Evolutionary conservation across 2,113 vertebrate species (phyloP), one percentile per base, ranked within the genome.

Genomic region (Lophius piscatorius): DNA sequence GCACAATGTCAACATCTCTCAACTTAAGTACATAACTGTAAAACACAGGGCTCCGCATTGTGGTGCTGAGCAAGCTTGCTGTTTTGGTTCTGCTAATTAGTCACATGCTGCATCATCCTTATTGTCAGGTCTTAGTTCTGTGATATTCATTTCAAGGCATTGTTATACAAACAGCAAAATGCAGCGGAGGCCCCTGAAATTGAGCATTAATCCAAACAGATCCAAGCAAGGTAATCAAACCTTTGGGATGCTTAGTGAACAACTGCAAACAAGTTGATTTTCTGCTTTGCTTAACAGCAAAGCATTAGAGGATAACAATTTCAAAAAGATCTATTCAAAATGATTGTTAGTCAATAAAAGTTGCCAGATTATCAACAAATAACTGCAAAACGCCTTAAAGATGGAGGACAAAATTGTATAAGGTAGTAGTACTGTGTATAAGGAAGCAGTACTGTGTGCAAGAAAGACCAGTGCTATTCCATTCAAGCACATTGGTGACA

Each of bases 231-330:
- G 17, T 57, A 44, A 75, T 75, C 54, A 78, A 74, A 52, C 12
- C 28, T 4, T 1, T 0, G 5, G 24, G 14, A 45, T 71, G 54
- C 60, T 67, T 47, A 41, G 41, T 44, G 47, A 20, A 20, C 26
- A 40, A 72, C 48, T 75, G 35, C 46, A 52, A 49, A 52, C 49
- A 35, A 28, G 76, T 74, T 80, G 22, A 68, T 78, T 80, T 82
- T 76, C 71, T 68, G 77, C 80, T 70, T 71, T 74, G 78, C 20
- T 49, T 64, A 42, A 54, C 70, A 41, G 28, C 64, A 51, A 6
- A 39, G 54, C 31, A 0, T 66, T 41, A 47, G 49, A 33, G 39
- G 39, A 38, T 12, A 31, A 13, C 1, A 2, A 33, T 70, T 44
- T 42, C 13, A 48, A 66, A 74, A 26, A 20, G 38, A 16, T 51